Conservation (phyloP, 2,888 invertebrate genomes). For the Cataglyphis albicans region DNA sequence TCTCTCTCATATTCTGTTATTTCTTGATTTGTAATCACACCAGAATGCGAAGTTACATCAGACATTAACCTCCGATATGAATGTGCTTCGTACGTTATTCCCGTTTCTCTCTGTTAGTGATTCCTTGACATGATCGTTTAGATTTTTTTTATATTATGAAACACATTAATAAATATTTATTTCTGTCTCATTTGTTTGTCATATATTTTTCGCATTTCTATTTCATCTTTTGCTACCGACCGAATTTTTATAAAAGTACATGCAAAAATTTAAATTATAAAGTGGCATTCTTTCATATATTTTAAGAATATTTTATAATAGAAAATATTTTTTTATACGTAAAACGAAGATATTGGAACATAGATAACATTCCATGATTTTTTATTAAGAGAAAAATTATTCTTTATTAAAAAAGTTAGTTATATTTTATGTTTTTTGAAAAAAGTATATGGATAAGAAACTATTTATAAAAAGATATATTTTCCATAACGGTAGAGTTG, state of each 20-base stretch:
- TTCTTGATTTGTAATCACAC: conserved; percentile 73
- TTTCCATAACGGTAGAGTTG: not conserved
- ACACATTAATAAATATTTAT: conserved; percentile 59
- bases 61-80: conserved; percentile 72
- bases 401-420: not conserved
- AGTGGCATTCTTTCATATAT: not conserved
- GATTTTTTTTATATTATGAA: conserved; percentile 49
- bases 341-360: not conserved
- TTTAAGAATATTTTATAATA: not conserved
- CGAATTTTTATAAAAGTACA: not conserved
- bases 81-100: conserved; percentile 71
- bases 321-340: not conserved
- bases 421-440: not conserved
- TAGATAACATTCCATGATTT: not conserved
- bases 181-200: not conserved
- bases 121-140: conserved; percentile 67
- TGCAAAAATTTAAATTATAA: not conserved
- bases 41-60: conserved; percentile 73
- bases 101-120: conserved; percentile 60
- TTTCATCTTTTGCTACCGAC: not conserved
- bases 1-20: conserved; percentile 72
- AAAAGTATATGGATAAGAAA: not conserved
- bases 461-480: not conserved
- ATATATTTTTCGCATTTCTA: not conserved
- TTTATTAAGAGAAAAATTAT: not conserved